Evolutionary conservation across 1,140 invertebrate species (phyloP).

Genomic region (Propsilocerus akamusi): DNA sequence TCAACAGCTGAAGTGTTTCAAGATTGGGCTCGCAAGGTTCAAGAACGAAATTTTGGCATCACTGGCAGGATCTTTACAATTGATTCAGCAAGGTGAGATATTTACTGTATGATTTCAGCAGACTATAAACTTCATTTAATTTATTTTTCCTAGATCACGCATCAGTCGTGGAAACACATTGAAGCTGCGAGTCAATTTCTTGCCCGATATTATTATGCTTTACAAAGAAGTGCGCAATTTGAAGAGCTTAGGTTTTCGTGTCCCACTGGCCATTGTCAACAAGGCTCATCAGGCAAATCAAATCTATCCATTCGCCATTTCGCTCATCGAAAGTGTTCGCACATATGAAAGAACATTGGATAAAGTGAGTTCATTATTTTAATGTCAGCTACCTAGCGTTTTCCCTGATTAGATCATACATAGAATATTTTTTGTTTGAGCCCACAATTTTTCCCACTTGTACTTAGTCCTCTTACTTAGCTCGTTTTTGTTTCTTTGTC

Average conservation of each 20-base stretch:
- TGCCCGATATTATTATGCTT: constrained; percentile 94
- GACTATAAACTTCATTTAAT: not conserved
- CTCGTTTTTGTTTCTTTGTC: too few relatives aligned
- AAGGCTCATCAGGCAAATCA: constrained; percentile 98
- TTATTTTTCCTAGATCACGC: constrained; percentile 39
- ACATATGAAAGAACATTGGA: constrained; percentile 93
- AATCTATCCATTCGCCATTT: constrained; percentile 97
- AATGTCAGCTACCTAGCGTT: too few relatives aligned
- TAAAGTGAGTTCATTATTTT: constrained; percentile 47
- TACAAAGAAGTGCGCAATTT: constrained; percentile 97
- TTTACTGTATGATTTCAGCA: not conserved
- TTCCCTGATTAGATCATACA: too few relatives aligned
- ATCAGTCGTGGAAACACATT: constrained; percentile 75
- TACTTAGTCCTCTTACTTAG: too few relatives aligned
- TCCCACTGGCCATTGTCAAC: constrained; percentile 94
- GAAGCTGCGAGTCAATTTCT: constrained; percentile 90
- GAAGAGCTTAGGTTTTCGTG: constrained; percentile 89
- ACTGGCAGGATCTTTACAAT: constrained; percentile 89
- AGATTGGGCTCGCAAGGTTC: constrained; percentile 90
- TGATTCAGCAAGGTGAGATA: constrained; percentile 37
- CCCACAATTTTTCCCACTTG: too few relatives aligned
- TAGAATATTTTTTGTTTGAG: too few relatives aligned
- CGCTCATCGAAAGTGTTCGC: constrained; percentile 90
- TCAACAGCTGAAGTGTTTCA: constrained; percentile 95
- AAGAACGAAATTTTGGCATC: constrained; percentile 84